Evolutionary conservation across 2,888 invertebrate species (phyloP).

Genomic region (Drosophila prolongata): DNA sequence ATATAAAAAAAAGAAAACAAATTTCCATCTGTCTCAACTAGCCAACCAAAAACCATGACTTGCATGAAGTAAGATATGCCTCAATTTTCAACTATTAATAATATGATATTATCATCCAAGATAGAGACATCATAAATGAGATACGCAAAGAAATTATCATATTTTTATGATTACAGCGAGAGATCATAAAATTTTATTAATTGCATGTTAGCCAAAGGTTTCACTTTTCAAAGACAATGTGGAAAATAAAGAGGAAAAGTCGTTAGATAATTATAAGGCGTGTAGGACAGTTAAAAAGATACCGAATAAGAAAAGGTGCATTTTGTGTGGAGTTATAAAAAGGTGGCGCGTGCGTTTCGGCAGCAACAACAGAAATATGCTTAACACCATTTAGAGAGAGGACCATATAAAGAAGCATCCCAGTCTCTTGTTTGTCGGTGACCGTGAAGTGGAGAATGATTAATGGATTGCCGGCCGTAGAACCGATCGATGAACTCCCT

Average conservation of each 20-base stretch:
- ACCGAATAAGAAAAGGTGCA: conserved; percentile 55
- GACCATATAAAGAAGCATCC: conserved; percentile 58
- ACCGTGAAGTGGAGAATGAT: conserved; percentile 71
- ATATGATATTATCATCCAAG: conserved; percentile 21
- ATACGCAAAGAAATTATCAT: conserved; percentile 41
- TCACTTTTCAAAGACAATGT: conserved; percentile 21
- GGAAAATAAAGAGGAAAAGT: conserved; percentile 32
- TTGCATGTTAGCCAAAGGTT: conserved; percentile 44
- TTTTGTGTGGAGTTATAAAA: conserved; percentile 41
- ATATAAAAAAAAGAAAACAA: neutral
- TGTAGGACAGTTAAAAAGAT: conserved; percentile 15
- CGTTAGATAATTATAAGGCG: conserved; percentile 56
- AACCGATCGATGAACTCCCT: conserved; percentile 29
- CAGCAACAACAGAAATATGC: conserved; percentile 23
- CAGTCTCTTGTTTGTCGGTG: conserved; percentile 40
- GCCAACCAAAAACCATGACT: conserved; percentile 18
- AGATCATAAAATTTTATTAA: conserved; percentile 62
- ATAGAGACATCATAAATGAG: conserved; percentile 47
- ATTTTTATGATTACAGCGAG: conserved; percentile 21
- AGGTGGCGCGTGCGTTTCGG: conserved; percentile 55
- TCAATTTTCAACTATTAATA: conserved; percentile 31
- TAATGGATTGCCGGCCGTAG: conserved; percentile 34
- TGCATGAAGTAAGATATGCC: conserved; percentile 9
- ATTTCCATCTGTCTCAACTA: conserved; percentile 20
- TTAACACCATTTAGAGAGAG: conserved; percentile 59